Evolutionary conservation across 1,140 invertebrate genomes (phyloP), one percentile per base, ranked within the genome.

Genomic region (Pygmarrhopalites habei): DNA sequence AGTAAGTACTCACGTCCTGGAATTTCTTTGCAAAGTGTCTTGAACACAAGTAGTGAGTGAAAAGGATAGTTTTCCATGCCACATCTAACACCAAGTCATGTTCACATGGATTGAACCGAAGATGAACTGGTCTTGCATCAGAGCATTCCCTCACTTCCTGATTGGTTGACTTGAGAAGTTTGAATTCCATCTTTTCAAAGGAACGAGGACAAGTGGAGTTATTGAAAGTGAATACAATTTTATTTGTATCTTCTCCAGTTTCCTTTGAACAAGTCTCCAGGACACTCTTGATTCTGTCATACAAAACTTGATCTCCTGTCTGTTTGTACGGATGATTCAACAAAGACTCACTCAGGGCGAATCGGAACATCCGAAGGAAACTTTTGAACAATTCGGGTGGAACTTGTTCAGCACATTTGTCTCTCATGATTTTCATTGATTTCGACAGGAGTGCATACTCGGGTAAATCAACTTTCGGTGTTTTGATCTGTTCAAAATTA

Each of bases 31-130:
- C 47, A 29, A 66, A 62, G 32, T 62, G 56, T 3, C 65, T 19
- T n/a, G 59, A 41, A 47, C 65, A 66, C 17, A 58, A 62, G 28
- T 66, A 66, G 32, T 66, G 59, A 17, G 65, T 57, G 44, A 66
- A 66, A 47, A 66, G 55, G 19, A 62, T 14, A 7, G 55, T 58
- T 52, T 66, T 66, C 59, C 60, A 66, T 1, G 56, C 58, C 17
- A 39, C 60, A 46, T 66, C 65, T 4, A 62, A 17, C 15, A 44
- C 43, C 23, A 66, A 25, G 23, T 66, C 60, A 19, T 49, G 39
- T 2, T 57, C 19, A 1, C 49, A 30, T 46, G 44, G 35, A 43
- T 66, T 55, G 17, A 41, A 62, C 26, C 51, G 19, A 26, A 66
- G 26, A 19, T 47, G 23, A n/a, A n/a, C n/a, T n/a, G n/a, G n/a